A percentile compares a stretch with the other conserved stretches of the same genome.
These are phyloP conservation scores for Ceratina japonica DNA, from an alignment of 1,140 invertebrate genomes.

Conservation along the genomic window DNA sequence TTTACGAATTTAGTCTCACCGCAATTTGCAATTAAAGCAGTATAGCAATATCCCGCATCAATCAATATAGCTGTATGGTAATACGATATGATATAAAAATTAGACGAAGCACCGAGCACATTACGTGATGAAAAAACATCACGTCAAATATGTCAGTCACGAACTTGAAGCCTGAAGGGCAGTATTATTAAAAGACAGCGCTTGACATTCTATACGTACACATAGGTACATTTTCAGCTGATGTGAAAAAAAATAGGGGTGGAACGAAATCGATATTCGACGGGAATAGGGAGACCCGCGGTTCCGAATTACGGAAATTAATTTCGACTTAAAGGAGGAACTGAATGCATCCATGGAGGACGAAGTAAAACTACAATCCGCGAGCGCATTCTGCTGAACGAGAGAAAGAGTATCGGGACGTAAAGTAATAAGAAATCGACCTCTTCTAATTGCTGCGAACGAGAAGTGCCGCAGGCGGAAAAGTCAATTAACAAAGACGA, in stretches of 20 bases:
- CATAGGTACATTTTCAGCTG: too few species aligned
- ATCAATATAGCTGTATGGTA: conserved; percentile 37
- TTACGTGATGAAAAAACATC: too few species aligned
- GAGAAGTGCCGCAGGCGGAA: conserved; percentile 27
- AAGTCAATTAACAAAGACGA: conserved; percentile 56
- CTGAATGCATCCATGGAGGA: background rate
- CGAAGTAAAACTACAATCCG: background rate
- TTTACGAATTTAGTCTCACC: conserved; percentile 51
- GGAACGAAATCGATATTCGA: too few species aligned
- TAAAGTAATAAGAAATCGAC: conserved; percentile 19
- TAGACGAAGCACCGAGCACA: too few species aligned
- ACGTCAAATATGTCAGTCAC: too few species aligned
- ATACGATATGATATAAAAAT: too few species aligned
- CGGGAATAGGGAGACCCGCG: too few species aligned
- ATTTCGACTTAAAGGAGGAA: background rate
- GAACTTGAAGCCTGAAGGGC: too few species aligned
- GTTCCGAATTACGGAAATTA: background rate
- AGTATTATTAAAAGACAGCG: too few species aligned
- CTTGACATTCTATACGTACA: too few species aligned
- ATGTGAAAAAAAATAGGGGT: too few species aligned
- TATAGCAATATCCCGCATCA: conserved; percentile 14
- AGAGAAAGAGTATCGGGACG: background rate
- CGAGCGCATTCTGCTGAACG: background rate
- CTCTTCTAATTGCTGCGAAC: conserved; percentile 33
- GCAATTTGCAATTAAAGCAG: conserved; percentile 21